Conservation (phyloP, 2,888 invertebrate genomes). For the Caenorhabditis wallacei region DNA sequence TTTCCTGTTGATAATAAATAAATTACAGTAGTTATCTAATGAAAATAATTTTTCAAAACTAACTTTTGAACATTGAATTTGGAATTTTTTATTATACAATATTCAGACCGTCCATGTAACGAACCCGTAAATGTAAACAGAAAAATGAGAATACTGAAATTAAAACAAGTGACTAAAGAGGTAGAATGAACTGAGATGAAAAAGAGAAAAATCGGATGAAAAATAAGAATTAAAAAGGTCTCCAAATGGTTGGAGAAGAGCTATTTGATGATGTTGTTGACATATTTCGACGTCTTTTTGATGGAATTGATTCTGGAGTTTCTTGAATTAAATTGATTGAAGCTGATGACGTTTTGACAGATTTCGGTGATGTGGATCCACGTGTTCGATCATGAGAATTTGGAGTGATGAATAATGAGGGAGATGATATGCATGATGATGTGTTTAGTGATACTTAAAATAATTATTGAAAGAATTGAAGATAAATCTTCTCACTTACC, state of each 20-base stretch:
- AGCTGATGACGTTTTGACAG: conserved; percentile 4
- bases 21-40: too few relatives aligned
- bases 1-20: not conserved
- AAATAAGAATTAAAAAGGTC: conserved; percentile 54
- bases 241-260: conserved; percentile 70
- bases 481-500: not conserved
- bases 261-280: conserved; percentile 64
- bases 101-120: conserved; percentile 14
- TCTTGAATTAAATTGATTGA: conserved; percentile 61
- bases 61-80: not conserved
- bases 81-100: conserved; percentile 21
- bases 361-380: conserved; percentile 17
- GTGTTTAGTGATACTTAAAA: conserved; percentile 60
- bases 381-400: conserved; percentile 25
- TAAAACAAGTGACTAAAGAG: conserved; percentile 35
- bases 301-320: conserved; percentile 59
- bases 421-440: conserved; percentile 48
- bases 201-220: not conserved
- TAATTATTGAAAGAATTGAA: not conserved
- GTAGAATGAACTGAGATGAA: conserved; percentile 33
- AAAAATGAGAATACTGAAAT: not conserved
- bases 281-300: conserved; percentile 53
- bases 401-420: conserved; percentile 46
- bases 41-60: too few relatives aligned
- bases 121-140: conserved; percentile 29